Base-by-base conservation (phyloP, 1,140 invertebrate species). In the Caenorhabditis briggsae region DNA sequence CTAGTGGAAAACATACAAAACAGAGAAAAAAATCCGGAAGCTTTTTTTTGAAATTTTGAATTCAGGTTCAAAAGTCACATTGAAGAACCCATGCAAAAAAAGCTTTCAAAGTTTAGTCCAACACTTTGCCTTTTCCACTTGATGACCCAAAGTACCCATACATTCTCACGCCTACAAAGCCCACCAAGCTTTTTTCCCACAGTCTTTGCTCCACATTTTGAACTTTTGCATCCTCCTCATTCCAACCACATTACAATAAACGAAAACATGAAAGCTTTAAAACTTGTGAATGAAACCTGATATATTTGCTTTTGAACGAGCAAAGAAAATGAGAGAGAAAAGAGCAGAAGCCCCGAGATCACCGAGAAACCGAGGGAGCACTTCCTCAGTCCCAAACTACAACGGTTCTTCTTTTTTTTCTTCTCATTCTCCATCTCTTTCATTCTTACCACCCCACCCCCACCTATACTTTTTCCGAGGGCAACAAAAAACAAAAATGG, bases 401-500 rank as follows among this genome's bases (percentile, higher is more conserved):
- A 78, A 33, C 70, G 41, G 46, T 46, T 9, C 23, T 16, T 46
- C 64, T 70, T 18, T 65, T 33, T 33, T 3, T 33, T 33, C 33
- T 33, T 33, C 33, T 33, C 33, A 33, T 33, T 33, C 33, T 33
- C 33, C 33, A 33, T 33, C 33, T 33, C 33, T 33, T 33, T 3
- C 33, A 33, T 33, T 33, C 33, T 3, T 33, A 33, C 33, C 33
- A 33, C 33, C 33, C 33, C 33, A 33, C 1, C 33, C 33, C 33
- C 33, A 33, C 33, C 33, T 48, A 9, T 41, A 11, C 7, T 53
- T 50, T 20, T 43, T 74, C 46, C 46, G 20, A 78, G 43, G 20
- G 70, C 70, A 78, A 78, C 70, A 78, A 78, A 78, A 78, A 78
- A 78, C 70, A 78, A 50, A 78, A 78, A 78, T 78, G 70, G 46